Evolutionary conservation across 2,888 invertebrate species (phyloP).

Genomic region (Drosophila formosana): DNA sequence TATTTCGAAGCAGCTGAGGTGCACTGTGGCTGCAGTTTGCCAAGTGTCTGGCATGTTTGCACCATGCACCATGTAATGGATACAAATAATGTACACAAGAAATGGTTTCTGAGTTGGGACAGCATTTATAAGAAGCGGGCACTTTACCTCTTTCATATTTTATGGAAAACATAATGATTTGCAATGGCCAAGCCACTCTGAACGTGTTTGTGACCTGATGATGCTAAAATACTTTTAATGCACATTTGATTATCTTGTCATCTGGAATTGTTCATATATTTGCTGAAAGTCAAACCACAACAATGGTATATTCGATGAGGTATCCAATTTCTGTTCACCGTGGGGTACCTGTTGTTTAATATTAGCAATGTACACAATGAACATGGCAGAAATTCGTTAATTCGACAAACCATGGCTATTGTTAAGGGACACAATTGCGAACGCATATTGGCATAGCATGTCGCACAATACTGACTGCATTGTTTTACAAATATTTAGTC

Average conservation of each 20-base stretch:
- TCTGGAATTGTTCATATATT: too few species aligned
- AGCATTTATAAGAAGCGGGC: conserved; percentile 29
- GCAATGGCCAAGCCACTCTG: too few species aligned
- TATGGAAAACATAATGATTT: conserved; percentile 16
- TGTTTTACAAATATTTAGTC: neutral
- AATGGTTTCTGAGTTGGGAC: neutral
- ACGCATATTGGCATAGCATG: neutral
- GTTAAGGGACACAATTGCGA: neutral
- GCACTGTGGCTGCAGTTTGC: conserved; percentile 8
- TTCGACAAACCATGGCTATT: neutral
- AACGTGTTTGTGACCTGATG: too few species aligned
- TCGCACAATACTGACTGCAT: neutral
- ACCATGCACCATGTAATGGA: conserved; percentile 12
- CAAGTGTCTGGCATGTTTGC: conserved; percentile 15
- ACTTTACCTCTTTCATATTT: conserved; percentile 43
- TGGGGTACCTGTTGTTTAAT: neutral
- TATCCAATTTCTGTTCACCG: neutral
- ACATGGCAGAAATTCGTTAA: neutral
- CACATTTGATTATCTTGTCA: neutral
- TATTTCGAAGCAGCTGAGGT: conserved; percentile 7
- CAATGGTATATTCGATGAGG: neutral
- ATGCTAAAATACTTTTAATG: neutral
- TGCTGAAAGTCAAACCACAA: neutral
- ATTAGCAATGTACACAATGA: neutral
- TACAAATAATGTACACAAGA: neutral